phyloP scores from a whole-genome alignment of 1,140 invertebrate species.

The Rhopalosiphum padi region DNA sequence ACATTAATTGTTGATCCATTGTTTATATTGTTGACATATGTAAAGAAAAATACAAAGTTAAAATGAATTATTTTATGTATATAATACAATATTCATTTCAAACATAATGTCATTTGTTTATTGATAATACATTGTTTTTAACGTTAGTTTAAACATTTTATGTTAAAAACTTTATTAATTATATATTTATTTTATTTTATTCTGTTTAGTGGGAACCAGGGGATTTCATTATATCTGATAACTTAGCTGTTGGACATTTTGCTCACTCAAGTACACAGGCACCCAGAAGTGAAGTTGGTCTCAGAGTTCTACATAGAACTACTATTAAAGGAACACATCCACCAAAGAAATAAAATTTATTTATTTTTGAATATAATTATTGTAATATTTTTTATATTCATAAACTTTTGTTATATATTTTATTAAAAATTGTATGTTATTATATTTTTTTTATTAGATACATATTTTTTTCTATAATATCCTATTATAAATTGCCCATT shows the following conservation, averaged over 20 bases:
- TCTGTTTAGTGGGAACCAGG: constrained; percentile 66
- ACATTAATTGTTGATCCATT: too few relatives aligned
- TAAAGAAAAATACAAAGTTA: not conserved
- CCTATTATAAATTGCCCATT: not conserved
- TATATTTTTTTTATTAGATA: not conserved
- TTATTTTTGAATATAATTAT: not conserved
- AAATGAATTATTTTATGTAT: not conserved
- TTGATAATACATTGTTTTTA: not conserved
- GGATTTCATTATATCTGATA: constrained; percentile 68
- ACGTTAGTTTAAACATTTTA: not conserved
- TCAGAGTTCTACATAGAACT: constrained; percentile 65
- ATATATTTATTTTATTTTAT: constrained; percentile 40
- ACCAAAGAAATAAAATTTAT: constrained; percentile 61
- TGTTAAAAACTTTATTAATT: not conserved
- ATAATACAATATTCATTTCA: not conserved
- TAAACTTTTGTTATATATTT: not conserved
- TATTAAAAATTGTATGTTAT: not conserved
- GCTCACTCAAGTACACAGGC: constrained; percentile 65
- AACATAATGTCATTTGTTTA: not conserved
- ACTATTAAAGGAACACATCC: constrained; percentile 64
- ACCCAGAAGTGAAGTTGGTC: constrained; percentile 64
- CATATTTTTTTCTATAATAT: not conserved
- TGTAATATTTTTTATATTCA: not conserved
- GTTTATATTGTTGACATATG: too few relatives aligned
- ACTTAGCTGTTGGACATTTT: constrained; percentile 66